Conservation (phyloP, 2,797 vertebrate genomes). For the Thripadectes ignobilis region DNA sequence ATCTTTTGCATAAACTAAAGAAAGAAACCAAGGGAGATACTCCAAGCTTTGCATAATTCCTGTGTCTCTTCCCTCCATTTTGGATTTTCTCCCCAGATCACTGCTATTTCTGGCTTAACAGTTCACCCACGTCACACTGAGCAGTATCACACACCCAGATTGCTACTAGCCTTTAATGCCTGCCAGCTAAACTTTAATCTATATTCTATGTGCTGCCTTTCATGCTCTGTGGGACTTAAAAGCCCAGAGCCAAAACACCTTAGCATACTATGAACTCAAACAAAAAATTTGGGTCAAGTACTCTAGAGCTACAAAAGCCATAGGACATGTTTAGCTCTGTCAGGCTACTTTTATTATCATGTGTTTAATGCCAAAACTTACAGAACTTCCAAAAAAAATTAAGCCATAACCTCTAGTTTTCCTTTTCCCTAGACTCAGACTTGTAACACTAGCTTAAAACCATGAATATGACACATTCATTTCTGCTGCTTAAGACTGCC, state of each 20-base stretch:
- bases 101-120: not conserved
- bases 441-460: constrained; percentile 51
- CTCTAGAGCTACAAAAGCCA: not conserved
- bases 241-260: not conserved
- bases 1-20: not conserved
- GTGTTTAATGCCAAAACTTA: not conserved
- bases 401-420: constrained; percentile 35
- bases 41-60: not conserved
- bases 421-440: constrained; percentile 34
- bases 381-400: not conserved
- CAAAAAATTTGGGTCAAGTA: not conserved
- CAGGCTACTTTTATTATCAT: constrained; percentile 33
- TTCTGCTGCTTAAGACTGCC: constrained; percentile 41
- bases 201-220: not conserved
- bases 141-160: not conserved
- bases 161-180: not conserved
- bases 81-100: not conserved
- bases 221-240: not conserved
- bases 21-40: not conserved
- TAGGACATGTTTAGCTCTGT: not conserved
- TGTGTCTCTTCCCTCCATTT: not conserved
- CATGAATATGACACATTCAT: constrained; percentile 37
- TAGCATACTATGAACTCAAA: not conserved
- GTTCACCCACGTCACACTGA: not conserved
- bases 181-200: not conserved